These are phyloP conservation scores for Ageneiosus marmoratus DNA, from an alignment of 2,113 vertebrate species.

Conservation along the genomic window DNA sequence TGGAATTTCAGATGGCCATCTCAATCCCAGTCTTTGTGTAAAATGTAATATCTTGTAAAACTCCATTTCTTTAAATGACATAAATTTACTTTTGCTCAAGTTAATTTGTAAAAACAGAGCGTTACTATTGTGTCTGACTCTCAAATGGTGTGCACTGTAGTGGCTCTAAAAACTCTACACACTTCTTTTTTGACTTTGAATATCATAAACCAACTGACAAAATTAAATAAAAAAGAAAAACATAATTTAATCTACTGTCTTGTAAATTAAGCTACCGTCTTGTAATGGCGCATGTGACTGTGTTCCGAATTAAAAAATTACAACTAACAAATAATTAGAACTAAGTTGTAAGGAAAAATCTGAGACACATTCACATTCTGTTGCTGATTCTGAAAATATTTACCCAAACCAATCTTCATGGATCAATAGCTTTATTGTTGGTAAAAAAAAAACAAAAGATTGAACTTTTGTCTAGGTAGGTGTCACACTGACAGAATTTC, in stretches of 20 bases:
- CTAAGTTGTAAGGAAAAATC: conserved; percentile 7
- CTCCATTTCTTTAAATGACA: no score
- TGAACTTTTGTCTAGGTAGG: conserved; percentile 32
- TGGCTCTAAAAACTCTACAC: no score
- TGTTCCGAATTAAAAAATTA: background rate
- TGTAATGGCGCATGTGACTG: background rate
- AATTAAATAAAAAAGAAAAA: background rate
- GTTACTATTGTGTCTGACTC: no score
- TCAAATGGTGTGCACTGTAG: no score
- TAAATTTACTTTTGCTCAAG: no score
- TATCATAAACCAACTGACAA: background rate
- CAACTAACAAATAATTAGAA: background rate
- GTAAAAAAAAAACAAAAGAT: conserved; percentile 15
- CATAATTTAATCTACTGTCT: background rate
- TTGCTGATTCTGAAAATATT: conserved; percentile 21
- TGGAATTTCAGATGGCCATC: background rate
- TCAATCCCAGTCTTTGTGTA: background rate
- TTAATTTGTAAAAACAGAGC: no score
- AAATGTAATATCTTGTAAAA: background rate
- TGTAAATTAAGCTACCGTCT: background rate
- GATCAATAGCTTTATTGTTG: conserved; percentile 27
- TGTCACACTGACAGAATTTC: conserved; percentile 28
- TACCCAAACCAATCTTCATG: background rate
- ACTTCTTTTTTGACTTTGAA: background rate
- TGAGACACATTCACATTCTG: background rate